These are phyloP conservation scores for Psammodynastes pulverulentus DNA, from an alignment of 2,113 vertebrate genomes.

Conservation along the genomic window DNA sequence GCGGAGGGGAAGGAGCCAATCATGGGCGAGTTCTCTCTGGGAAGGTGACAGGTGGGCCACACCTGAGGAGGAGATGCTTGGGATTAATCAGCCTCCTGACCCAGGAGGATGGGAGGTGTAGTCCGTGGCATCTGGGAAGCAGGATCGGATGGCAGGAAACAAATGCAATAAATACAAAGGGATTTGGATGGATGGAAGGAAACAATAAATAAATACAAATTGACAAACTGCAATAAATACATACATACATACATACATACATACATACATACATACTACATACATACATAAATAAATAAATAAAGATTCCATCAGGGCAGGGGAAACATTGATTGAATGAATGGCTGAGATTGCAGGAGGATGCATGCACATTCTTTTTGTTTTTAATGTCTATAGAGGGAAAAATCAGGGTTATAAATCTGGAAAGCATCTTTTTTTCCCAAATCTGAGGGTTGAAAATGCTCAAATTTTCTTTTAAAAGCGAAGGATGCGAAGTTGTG, in stretches of 20 bases:
- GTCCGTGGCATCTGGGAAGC: not conserved
- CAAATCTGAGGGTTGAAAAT: not conserved
- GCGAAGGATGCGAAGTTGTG: not conserved
- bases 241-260: too few species aligned
- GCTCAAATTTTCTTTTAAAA: not conserved
- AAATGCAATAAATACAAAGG: not conserved
- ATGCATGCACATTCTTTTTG: not conserved
- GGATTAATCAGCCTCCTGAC: not conserved
- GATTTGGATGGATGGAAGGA: too few species aligned
- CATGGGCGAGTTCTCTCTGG: not conserved
- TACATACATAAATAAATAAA: too few species aligned
- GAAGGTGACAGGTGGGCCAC: not conserved
- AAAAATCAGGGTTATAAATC: not conserved
- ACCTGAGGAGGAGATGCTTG: not conserved
- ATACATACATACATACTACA: too few species aligned
- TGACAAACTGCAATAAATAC: too few species aligned
- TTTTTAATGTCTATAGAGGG: not conserved
- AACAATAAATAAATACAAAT: too few species aligned
- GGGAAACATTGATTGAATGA: not conserved
- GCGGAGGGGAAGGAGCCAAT: not conserved
- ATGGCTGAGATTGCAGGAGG: not conserved
- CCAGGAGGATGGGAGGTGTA: not conserved
- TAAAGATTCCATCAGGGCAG: not conserved
- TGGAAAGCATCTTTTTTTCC: not conserved
- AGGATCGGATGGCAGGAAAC: not conserved